phyloP scores from a whole-genome alignment of 2,797 vertebrate genomes.

The Arctocebus calabarensis region DNA sequence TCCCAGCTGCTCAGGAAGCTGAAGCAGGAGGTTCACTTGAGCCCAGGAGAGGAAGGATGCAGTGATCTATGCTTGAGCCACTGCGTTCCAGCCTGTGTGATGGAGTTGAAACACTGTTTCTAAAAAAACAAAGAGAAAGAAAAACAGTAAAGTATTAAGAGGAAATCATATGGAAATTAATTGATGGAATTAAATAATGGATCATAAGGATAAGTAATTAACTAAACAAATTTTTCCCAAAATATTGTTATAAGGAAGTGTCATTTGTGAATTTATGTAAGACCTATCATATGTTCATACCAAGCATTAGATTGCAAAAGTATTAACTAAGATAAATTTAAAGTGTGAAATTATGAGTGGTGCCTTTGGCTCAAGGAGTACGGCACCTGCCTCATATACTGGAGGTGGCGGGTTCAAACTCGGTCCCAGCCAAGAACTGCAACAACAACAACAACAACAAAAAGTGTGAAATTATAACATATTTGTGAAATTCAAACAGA shows the following conservation, averaged over 20 bases:
- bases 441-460: too few relatives aligned
- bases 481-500: slow-evolving; percentile 27
- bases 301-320: slow-evolving; percentile 5
- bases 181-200: too few relatives aligned
- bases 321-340: neutral
- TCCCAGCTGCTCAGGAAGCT: neutral
- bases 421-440: too few relatives aligned
- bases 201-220: neutral
- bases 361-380: too few relatives aligned
- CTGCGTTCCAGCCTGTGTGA: neutral
- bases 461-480: slow-evolving; percentile 48
- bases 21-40: neutral
- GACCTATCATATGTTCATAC: neutral
- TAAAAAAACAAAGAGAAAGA: neutral
- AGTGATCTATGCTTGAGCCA: neutral
- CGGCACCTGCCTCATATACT: too few relatives aligned
- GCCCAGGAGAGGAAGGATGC: neutral
- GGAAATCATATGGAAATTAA: neutral
- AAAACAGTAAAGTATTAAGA: neutral
- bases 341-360: slow-evolving; percentile 33
- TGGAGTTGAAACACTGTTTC: neutral
- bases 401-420: too few relatives aligned
- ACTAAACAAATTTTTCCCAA: neutral
- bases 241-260: slow-evolving; percentile 1
- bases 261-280: neutral